Conservation (phyloP, 1,140 invertebrate species). For the Drosophila suzukii region DNA sequence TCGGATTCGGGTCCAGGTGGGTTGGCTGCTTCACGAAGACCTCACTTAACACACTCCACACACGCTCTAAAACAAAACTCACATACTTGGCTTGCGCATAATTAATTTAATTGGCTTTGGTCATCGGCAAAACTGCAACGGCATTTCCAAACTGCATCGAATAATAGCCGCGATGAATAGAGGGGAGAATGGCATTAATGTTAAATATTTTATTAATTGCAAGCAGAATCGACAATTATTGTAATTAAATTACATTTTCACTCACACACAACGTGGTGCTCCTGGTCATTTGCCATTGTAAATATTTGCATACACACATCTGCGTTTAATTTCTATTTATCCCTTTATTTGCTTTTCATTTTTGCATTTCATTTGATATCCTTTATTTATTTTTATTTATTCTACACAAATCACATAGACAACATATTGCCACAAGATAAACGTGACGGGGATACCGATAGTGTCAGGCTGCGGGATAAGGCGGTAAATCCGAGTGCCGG, state of each 20-base stretch:
- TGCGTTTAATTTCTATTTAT: conserved; percentile 46
- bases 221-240: conserved; percentile 24
- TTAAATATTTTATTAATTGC: conserved; percentile 76
- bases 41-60: conserved; percentile 33
- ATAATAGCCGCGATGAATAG: conserved; percentile 38
- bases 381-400: conserved; percentile 50
- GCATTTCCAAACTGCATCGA: conserved; percentile 30
- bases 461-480: conserved; percentile 60
- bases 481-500: conserved; percentile 19
- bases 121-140: conserved; percentile 40
- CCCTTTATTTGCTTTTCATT: conserved; percentile 46
- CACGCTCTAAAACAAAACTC: conserved; percentile 34
- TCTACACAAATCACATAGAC: conserved; percentile 39
- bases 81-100: conserved; percentile 47
- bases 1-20: conserved; percentile 24
- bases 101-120: conserved; percentile 77
- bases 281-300: conserved; percentile 65
- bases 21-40: conserved; percentile 43
- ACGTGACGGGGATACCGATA: conserved; percentile 31
- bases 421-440: conserved; percentile 59
- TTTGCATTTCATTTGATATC: conserved; percentile 51
- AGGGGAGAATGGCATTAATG: conserved; percentile 36
- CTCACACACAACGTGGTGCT: conserved; percentile 31
- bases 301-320: conserved; percentile 38
- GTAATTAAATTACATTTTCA: conserved; percentile 48